phyloP scores from a whole-genome alignment of 2,888 invertebrate species.

The Margaritifera margaritifera region DNA sequence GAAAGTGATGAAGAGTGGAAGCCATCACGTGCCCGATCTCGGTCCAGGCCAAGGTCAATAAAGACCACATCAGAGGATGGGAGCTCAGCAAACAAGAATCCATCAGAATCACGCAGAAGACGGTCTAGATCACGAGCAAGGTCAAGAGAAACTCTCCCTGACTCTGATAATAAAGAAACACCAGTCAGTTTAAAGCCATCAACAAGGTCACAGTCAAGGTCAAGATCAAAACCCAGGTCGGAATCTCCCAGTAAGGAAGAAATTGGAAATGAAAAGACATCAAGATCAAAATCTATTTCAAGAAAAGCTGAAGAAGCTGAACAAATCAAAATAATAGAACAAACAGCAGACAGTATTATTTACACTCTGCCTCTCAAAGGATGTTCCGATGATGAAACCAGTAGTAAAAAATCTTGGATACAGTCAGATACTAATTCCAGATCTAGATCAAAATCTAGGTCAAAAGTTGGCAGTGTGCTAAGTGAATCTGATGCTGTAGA shows the following conservation, averaged over 20 bases:
- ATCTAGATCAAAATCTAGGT: no score
- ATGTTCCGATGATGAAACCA: no score
- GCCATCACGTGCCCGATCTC: not conserved
- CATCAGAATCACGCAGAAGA: slow-evolving; percentile 1
- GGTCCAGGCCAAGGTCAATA: not conserved
- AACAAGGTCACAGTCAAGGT: not conserved
- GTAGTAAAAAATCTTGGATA: no score
- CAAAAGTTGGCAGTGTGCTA: no score
- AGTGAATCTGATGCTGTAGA: no score
- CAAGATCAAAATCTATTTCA: not conserved
- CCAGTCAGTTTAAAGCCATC: not conserved
- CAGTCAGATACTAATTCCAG: no score
- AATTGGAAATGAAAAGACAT: not conserved
- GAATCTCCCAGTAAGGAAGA: not conserved
- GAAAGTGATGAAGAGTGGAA: slow-evolving; percentile 6
- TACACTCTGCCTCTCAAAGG: no score
- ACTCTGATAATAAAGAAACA: not conserved
- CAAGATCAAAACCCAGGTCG: slow-evolving; percentile 3
- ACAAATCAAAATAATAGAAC: no score
- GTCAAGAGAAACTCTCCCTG: not conserved
- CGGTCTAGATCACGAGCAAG: not conserved
- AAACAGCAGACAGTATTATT: no score
- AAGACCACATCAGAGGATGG: no score
- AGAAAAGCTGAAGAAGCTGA: no score
- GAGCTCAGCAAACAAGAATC: not conserved